These are phyloP conservation scores for Adelosebastes latens DNA, from an alignment of 2,797 vertebrate genomes.

Conservation along the genomic window DNA sequence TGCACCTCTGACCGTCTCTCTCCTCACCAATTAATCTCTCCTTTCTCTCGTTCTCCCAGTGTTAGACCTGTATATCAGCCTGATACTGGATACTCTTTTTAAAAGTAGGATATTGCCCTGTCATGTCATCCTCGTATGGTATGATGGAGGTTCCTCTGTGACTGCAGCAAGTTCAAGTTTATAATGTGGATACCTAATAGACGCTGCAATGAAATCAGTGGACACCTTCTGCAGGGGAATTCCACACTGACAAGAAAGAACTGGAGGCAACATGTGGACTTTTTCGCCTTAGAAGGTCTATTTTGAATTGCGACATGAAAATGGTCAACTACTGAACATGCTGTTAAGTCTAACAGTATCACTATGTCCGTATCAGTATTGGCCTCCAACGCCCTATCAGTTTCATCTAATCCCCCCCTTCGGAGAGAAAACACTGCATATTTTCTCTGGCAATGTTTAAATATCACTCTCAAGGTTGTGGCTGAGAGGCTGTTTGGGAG, in stretches of 20 bases:
- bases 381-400: conserved; percentile 1
- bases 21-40: conserved; percentile 73
- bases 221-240: neutral
- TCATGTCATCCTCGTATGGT: conserved; percentile 9
- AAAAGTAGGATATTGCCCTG: conserved; percentile 24
- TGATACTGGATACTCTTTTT: conserved; percentile 11
- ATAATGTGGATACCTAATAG: no score
- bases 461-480: conserved; percentile 35
- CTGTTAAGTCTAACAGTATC: neutral
- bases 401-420: conserved; percentile 1
- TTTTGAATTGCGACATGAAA: neutral
- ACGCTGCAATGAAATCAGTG: neutral
- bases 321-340: neutral
- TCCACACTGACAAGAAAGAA: neutral
- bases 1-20: conserved; percentile 60
- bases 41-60: conserved; percentile 47
- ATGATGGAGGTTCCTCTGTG: conserved; percentile 9
- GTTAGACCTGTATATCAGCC: conserved; percentile 31
- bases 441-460: conserved; percentile 30
- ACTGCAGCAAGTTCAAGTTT: neutral
- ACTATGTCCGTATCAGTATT: neutral
- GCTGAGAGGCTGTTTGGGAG: conserved; percentile 27
- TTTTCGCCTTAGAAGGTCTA: neutral
- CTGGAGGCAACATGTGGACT: neutral
- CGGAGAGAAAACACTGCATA: conserved; percentile 14